Evolutionary conservation across 1,140 invertebrate genomes (phyloP).

Genomic region (Drosophila malerkotliana): DNA sequence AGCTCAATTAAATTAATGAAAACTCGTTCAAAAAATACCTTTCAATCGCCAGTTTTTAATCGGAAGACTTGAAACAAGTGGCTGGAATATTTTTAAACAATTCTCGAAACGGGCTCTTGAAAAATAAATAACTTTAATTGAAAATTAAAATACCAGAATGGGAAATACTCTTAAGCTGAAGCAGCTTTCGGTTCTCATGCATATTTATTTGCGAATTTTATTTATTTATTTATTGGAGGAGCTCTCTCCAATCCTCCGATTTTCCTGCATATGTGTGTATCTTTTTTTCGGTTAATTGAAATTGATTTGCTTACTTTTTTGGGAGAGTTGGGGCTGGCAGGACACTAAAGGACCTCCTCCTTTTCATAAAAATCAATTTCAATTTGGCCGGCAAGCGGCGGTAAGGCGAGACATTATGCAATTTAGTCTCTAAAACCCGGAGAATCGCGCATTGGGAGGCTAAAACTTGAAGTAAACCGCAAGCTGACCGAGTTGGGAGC

Average conservation of each 20-base stretch:
- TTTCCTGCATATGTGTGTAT: slow-evolving; percentile 54
- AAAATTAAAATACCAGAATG: too few species aligned
- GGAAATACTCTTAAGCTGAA: not conserved
- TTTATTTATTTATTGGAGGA: not conserved
- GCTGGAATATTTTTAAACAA: too few species aligned
- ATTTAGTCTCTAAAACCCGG: slow-evolving; percentile 2
- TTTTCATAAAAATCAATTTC: slow-evolving; percentile 69
- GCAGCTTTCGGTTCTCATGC: not conserved
- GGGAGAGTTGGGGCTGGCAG: not conserved
- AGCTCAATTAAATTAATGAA: too few species aligned
- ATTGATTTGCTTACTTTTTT: slow-evolving; percentile 53
- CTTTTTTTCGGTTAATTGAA: slow-evolving; percentile 66
- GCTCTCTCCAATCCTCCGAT: not conserved
- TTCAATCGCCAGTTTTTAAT: too few species aligned
- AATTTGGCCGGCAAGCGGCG: slow-evolving; percentile 38
- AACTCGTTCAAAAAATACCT: too few species aligned
- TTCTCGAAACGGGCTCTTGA: too few species aligned
- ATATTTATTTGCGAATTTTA: slow-evolving; percentile 2
- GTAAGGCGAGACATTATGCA: slow-evolving; percentile 31
- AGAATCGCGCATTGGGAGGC: slow-evolving; percentile 10
- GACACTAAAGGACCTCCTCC: not conserved
- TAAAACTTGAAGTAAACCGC: slow-evolving; percentile 63
- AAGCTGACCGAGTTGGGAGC: slow-evolving; percentile 46
- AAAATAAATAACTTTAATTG: too few species aligned
- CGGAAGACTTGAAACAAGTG: too few species aligned